These are phyloP conservation scores for Arctopsyche grandis DNA, from an alignment of 1,140 invertebrate species.

Conservation along the genomic window DNA sequence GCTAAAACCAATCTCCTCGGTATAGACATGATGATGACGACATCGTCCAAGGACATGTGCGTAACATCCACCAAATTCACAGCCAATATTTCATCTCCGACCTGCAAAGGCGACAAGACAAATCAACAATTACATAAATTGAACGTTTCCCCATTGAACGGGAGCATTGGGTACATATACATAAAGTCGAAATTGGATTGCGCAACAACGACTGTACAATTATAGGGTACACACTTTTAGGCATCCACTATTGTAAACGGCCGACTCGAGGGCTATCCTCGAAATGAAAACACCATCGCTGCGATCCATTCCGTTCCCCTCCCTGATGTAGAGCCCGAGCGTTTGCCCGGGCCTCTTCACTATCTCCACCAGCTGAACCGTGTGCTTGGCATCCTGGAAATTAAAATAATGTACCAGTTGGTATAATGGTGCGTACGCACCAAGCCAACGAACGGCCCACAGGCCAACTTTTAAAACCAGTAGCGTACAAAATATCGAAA, in stretches of 20 bases:
- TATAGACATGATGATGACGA: conserved; percentile 99
- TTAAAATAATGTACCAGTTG: conserved; percentile 31
- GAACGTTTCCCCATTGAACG: neutral
- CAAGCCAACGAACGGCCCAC: too few species aligned
- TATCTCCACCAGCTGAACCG: conserved; percentile 96
- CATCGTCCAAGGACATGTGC: conserved; percentile 97
- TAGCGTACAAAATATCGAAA: too few species aligned
- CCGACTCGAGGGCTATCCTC: conserved; percentile 95
- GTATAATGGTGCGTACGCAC: too few species aligned
- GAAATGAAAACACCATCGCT: conserved; percentile 98
- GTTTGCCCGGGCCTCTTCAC: conserved; percentile 99
- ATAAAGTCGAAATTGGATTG: neutral
- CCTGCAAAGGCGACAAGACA: conserved; percentile 61
- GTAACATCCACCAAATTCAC: conserved; percentile 98
- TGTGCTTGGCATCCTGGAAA: conserved; percentile 78
- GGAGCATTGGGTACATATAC: neutral
- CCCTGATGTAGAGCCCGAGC: conserved; percentile 96
- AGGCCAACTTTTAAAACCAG: too few species aligned
- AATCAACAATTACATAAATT: too few species aligned
- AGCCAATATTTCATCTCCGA: conserved; percentile 98
- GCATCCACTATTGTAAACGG: conserved; percentile 95
- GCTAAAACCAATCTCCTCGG: conserved; percentile 93
- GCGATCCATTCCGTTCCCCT: conserved; percentile 93
- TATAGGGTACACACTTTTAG: conserved; percentile 68
- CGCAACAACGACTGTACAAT: neutral